A percentile compares a stretch with the other conserved stretches of the same genome.
phyloP scores from a whole-genome alignment of 2,888 invertebrate genomes.

The Philhelius pedissequus region DNA sequence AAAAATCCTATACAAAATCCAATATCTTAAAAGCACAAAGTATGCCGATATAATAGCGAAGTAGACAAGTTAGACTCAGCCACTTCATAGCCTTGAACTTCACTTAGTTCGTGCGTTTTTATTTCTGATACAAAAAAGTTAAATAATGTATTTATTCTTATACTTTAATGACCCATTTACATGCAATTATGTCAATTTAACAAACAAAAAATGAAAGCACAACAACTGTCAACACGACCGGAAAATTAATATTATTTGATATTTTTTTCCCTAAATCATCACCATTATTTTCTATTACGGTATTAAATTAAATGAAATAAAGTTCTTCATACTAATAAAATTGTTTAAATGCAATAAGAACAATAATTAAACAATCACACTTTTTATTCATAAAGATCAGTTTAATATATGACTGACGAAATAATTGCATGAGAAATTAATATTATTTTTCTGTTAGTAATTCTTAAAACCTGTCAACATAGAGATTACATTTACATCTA shows the following conservation, averaged over 20 bases:
- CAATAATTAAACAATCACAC: neutral
- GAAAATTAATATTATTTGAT: too few relatives aligned
- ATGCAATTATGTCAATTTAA: neutral
- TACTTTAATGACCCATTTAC: neutral
- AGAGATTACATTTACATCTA: neutral
- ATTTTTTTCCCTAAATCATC: too few relatives aligned
- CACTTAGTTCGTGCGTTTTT: too few relatives aligned
- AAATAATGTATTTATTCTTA: neutral
- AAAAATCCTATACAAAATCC: too few relatives aligned
- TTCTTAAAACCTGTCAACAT: neutral
- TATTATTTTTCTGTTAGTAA: neutral
- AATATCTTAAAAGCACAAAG: too few relatives aligned
- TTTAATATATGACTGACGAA: neutral
- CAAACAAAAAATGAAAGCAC: neutral
- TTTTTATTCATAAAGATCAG: neutral
- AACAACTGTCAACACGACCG: neutral
- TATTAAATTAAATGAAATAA: neutral
- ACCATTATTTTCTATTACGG: too few relatives aligned
- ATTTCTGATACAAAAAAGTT: neutral
- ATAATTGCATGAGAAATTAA: neutral
- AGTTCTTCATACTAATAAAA: neutral
- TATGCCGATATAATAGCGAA: too few relatives aligned
- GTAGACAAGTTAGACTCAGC: too few relatives aligned
- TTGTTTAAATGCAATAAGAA: neutral
- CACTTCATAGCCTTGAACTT: too few relatives aligned